A percentile compares a stretch with the other conserved stretches of the same genome.
Conservation (phyloP, 37 sponge, comb jelly and placozoan species). For the Crambe crambe region DNA sequence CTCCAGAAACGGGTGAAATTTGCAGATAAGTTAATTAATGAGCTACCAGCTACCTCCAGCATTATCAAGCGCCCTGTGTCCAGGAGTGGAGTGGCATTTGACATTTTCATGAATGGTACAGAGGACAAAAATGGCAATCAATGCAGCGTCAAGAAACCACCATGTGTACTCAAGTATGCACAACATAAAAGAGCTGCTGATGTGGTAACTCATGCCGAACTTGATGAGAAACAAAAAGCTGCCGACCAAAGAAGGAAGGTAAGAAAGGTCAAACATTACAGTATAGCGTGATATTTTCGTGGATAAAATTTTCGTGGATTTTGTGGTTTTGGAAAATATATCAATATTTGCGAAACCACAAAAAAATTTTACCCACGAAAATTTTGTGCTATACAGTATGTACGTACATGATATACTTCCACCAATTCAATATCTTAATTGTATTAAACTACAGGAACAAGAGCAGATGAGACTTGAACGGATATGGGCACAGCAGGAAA, state of each 20-base stretch:
- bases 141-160: neutral
- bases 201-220: neutral
- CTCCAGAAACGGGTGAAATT: conserved; percentile 13
- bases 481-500: conserved; percentile 12
- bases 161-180: neutral
- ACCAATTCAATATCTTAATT: neutral
- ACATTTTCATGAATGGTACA: neutral
- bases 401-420: neutral
- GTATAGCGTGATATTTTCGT: too few relatives aligned
- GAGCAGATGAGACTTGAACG: conserved; percentile 21
- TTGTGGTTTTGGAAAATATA: neutral
- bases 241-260: conserved; percentile 28
- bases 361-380: too few relatives aligned
- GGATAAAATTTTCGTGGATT: neutral
- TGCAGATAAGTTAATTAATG: conserved; percentile 8
- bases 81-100: conserved; percentile 24
- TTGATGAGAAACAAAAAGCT: conserved; percentile 22
- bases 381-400: too few relatives aligned
- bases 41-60: conserved; percentile 3
- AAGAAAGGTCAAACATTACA: neutral
- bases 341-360: too few relatives aligned
- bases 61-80: conserved; percentile 14
- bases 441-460: neutral
- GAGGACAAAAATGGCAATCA: neutral
- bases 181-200: neutral